Percentiles rank a stretch among this genome's conserved stretches.
phyloP scores from a whole-genome alignment of 2,888 invertebrate genomes.

The Opisthograptis luteolata region DNA sequence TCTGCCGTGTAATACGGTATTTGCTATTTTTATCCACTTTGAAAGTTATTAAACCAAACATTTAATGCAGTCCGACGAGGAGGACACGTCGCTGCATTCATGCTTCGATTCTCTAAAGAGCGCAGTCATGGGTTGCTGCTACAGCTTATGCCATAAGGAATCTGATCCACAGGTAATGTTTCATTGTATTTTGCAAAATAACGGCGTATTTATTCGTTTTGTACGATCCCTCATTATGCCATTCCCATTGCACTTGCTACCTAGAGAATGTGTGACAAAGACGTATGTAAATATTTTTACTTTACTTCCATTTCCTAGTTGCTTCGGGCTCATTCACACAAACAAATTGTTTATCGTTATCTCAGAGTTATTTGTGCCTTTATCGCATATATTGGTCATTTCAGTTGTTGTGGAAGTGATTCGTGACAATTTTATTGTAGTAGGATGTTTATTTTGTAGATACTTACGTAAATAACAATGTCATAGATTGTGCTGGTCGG shows the following conservation, averaged over 20 bases:
- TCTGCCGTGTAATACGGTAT: constrained; percentile 58
- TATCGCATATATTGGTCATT: constrained; percentile 4
- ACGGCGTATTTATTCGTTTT: constrained; percentile 5
- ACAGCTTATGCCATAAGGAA: constrained; percentile 89
- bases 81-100: constrained; percentile 76
- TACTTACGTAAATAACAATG: no score
- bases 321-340: constrained; percentile 25
- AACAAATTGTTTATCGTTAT: constrained; percentile 41
- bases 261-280: constrained; percentile 14
- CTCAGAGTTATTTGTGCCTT: constrained; percentile 43
- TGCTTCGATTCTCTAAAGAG: constrained; percentile 77
- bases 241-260: constrained; percentile 15
- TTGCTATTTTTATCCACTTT: constrained; percentile 75
- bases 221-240: constrained; percentile 9
- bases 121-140: constrained; percentile 88
- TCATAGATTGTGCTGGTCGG: neutral
- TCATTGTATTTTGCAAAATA: constrained; percentile 21
- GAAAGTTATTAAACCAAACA: constrained; percentile 67
- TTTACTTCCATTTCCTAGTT: constrained; percentile 30
- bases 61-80: constrained; percentile 77
- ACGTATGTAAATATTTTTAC: constrained; percentile 8
- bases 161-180: constrained; percentile 85
- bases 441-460: neutral
- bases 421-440: neutral
- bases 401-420: constrained; percentile 3